Evolutionary conservation across 1,140 invertebrate genomes (phyloP), one percentile per base, ranked within the genome.

Genomic region (Zaprionus kolodkinae): DNA sequence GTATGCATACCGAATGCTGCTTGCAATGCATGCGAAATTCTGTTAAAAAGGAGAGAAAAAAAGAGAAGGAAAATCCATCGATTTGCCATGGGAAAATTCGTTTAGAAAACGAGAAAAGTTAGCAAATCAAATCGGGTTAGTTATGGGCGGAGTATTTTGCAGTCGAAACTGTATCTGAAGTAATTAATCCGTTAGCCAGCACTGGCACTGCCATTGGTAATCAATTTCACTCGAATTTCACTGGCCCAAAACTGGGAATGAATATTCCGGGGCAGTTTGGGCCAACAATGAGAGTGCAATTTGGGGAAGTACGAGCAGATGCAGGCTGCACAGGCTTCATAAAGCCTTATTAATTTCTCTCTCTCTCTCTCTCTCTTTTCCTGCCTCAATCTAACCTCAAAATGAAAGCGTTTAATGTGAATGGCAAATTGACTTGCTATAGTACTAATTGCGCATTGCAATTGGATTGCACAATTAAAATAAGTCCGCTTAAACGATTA

Each of bases 21-120:
- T 64, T 61, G 72, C 76, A 79, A 79, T 79, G 67, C 73, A 79
- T 76, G 55, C 60, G 48, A 69, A 45, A 45, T 45, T 45, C 40
- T n/a, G n/a, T 21, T 21, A 21, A 21, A 21, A 21, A 21, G n/a
- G n/a, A n/a, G n/a, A n/a, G 21, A 21, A 21, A 21, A 21, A 21
- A 21, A 21, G 21, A 7, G n/a, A 6, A 78, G 15, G 4, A 45
- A 45, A 79, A 76, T 70, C 75, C 75, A 68, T 78, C 68, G 82
- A 78, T 75, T 78, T 78, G n/a, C n/a, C 21, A 50, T 50, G 17
- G 45, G 11, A 25, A 45, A 57, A 50, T 65, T 71, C 56, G 54
- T 38, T 27, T 38, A 56, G 12, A 64, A 68, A 64, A 36, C 50
- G 30, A 38, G 40, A 56, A 57, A 57, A 11, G 45, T 50, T 21